Evolutionary conservation across 1,140 invertebrate genomes (phyloP).

Genomic region (Formica exsecta): DNA sequence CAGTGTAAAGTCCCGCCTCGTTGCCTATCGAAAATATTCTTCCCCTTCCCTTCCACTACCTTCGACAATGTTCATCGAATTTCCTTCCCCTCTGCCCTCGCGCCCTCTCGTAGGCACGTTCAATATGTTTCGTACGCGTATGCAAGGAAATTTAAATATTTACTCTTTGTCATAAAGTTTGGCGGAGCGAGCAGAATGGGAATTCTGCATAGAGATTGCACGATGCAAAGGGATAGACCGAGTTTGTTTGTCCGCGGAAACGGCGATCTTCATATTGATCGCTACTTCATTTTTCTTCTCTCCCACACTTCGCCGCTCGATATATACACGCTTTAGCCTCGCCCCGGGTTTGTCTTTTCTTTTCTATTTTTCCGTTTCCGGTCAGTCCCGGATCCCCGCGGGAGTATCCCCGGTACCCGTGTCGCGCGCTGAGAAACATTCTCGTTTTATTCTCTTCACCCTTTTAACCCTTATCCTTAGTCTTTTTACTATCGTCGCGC

Average conservation of each 20-base stretch:
- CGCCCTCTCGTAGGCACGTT: slow-evolving; percentile 19
- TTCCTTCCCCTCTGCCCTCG: slow-evolving; percentile 25
- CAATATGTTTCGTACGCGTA: slow-evolving; percentile 59
- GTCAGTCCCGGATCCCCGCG: slow-evolving; percentile 40
- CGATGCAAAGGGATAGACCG: slow-evolving; percentile 49
- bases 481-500: neutral
- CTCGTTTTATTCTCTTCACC: slow-evolving; percentile 21
- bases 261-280: slow-evolving; percentile 56
- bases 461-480: slow-evolving; percentile 49
- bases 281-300: slow-evolving; percentile 37
- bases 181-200: slow-evolving; percentile 46
- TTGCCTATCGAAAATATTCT: slow-evolving; percentile 50
- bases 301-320: neutral
- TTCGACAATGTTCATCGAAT: slow-evolving; percentile 54
- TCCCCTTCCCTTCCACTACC: neutral
- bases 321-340: slow-evolving; percentile 30
- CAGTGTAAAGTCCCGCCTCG: slow-evolving; percentile 50
- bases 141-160: slow-evolving; percentile 63
- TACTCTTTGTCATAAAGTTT: slow-evolving; percentile 65
- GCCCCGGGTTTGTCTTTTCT: neutral
- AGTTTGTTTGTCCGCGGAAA: slow-evolving; percentile 59
- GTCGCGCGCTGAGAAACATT: slow-evolving; percentile 40
- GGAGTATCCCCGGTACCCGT: slow-evolving; percentile 13
- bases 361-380: slow-evolving; percentile 55
- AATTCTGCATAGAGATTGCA: slow-evolving; percentile 57